Conservation (phyloP, 2,888 invertebrate species). For the Microdon myrmicae region DNA sequence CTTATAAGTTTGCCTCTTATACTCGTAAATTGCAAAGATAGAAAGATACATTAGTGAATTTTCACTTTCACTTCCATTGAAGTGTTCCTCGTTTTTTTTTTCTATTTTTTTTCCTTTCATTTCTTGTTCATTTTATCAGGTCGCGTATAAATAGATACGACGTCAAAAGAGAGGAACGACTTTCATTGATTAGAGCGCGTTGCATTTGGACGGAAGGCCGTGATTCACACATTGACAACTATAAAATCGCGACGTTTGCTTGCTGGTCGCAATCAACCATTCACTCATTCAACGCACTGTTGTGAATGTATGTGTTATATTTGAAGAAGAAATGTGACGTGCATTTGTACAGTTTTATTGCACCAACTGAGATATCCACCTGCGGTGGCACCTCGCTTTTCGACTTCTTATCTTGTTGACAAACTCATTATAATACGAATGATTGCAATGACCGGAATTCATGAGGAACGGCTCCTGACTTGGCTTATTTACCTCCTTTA, state of each 20-base stretch:
- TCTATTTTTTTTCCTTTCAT: too few relatives aligned
- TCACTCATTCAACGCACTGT: slow-evolving; percentile 6
- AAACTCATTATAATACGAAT: slow-evolving; percentile 32
- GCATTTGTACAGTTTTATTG: slow-evolving; percentile 43
- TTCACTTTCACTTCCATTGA: slow-evolving; percentile 52
- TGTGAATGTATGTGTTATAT: slow-evolving; percentile 16
- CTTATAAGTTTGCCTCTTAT: too few relatives aligned
- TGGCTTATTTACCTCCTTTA: slow-evolving; percentile 47
- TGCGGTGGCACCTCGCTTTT: slow-evolving; percentile 31
- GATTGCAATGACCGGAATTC: not conserved
- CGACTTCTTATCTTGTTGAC: slow-evolving; percentile 30
- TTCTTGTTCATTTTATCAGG: too few relatives aligned
- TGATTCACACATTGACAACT: too few relatives aligned
- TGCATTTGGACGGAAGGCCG: slow-evolving; percentile 7
- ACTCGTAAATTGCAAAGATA: too few relatives aligned
- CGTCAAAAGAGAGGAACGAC: slow-evolving; percentile 45
- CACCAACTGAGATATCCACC: slow-evolving; percentile 17
- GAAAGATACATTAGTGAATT: too few relatives aligned
- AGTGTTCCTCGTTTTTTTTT: too few relatives aligned
- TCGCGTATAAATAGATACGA: too few relatives aligned
- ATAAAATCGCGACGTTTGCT: too few relatives aligned
- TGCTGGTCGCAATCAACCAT: not conserved
- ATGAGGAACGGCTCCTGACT: slow-evolving; percentile 30
- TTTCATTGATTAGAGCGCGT: slow-evolving; percentile 32
- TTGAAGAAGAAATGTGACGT: slow-evolving; percentile 40